Evolutionary conservation across 2,888 invertebrate species (phyloP).

Genomic region (Flexamia atlantica): DNA sequence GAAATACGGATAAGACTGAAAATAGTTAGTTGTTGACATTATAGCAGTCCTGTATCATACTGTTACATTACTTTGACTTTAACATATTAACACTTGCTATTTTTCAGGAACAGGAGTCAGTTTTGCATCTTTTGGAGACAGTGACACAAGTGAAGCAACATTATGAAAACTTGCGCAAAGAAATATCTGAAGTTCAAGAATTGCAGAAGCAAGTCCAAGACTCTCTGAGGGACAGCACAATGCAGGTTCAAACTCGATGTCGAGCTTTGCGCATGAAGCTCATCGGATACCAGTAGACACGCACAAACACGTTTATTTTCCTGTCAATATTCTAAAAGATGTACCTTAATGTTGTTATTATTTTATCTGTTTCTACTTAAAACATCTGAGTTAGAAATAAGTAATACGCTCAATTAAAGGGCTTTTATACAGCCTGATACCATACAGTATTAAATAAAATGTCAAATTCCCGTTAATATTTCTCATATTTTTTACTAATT

Average conservation of each 20-base stretch:
- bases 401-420: constrained; percentile 19
- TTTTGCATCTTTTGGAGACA: constrained; percentile 52
- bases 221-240: constrained; percentile 42
- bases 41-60: no score
- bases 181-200: constrained; percentile 61
- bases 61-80: no score
- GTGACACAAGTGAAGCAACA: constrained; percentile 61
- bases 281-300: constrained; percentile 2
- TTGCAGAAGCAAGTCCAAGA: constrained; percentile 55
- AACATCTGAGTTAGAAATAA: constrained; percentile 19
- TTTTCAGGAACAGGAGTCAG: no score
- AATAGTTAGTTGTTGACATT: no score
- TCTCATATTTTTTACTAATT: neutral
- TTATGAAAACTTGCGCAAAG: constrained; percentile 60
- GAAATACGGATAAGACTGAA: no score
- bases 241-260: constrained; percentile 42
- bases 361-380: constrained; percentile 25
- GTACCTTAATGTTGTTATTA: constrained; percentile 50
- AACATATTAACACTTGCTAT: no score
- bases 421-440: constrained; percentile 29
- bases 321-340: constrained; percentile 57
- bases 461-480: neutral
- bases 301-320: constrained; percentile 30
- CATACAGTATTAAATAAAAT: constrained; percentile 11
- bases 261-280: constrained; percentile 44